Evolutionary conservation across 2,113 vertebrate genomes (phyloP), one percentile per base, ranked within the genome.

Genomic region (Dissostichus mawsoni): DNA sequence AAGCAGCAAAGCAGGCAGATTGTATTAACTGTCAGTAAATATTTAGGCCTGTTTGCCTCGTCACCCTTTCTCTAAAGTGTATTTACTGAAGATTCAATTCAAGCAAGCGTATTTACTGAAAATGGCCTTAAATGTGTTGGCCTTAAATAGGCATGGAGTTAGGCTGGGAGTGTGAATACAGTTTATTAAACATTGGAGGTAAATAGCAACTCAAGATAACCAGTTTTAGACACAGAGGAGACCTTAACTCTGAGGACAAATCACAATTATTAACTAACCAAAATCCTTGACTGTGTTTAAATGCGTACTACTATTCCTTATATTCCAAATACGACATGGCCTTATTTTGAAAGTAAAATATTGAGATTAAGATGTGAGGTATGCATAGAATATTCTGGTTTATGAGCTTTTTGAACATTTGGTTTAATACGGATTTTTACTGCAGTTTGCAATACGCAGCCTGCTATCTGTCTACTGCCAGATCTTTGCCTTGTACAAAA

Each of bases 91-190:
- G 80, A 76, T 73, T 55, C 51, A 0, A 56, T 75, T 69, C 17
- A 47, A 64, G 18, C 1, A 25, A 53, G 47, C 8, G 36, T 76
- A 79, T 78, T 85, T 81, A 74, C 70, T 45, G 33, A 45, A 33
- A 51, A 69, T 18, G 53, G 17, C 48, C 11, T 7, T 55, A 64
- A 50, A 78, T 68, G 8, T 55, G 44, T 51, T 90, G 71, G 48
- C 82, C 82, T 76, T 74, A 83, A 62, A 85, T 57, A 79, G 74
- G 14, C 79, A 87, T 44, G 9, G 14, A 56, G 69, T 55, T 4
- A 2, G 29, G 13, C 25, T 29, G n/a, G 16, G 52, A 29, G 29
- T 29, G 29, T 29, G 4, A 2, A 25, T 58, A 50, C 23, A 4
- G 61, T 33, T 16, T 13, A 8, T 18, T 62, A 64, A 77, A 62